phyloP scores from a whole-genome alignment of 1,140 invertebrate genomes.

The Formica selysi region DNA sequence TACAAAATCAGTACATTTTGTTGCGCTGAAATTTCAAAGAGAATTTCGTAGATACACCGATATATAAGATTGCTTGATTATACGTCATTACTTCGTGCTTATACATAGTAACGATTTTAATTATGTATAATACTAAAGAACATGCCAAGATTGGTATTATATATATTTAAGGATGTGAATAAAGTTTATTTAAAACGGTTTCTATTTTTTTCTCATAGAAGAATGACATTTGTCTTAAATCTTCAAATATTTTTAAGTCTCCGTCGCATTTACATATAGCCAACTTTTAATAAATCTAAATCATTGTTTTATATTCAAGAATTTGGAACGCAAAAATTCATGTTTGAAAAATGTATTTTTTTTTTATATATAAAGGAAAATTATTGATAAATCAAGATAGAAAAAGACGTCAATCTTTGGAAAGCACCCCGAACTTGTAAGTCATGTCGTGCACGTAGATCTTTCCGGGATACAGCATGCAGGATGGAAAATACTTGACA shows the following conservation, averaged over 20 bases:
- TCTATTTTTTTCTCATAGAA: background rate
- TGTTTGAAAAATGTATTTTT: background rate
- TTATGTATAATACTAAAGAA: constrained; percentile 43
- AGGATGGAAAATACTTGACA: constrained; percentile 84
- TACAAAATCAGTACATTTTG: constrained; percentile 28
- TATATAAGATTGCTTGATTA: constrained; percentile 9
- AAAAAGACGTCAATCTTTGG: constrained; percentile 29
- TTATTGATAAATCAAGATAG: background rate
- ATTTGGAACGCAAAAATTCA: background rate
- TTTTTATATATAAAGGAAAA: background rate
- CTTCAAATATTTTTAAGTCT: background rate
- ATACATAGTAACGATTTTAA: constrained; percentile 37
- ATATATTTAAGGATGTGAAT: constrained; percentile 62
- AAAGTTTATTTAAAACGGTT: constrained; percentile 55
- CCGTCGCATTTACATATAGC: no score
- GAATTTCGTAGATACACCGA: constrained; percentile 29
- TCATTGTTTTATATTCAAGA: background rate
- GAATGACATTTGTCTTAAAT: background rate
- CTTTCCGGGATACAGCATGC: constrained; percentile 86
- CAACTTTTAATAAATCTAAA: no score
- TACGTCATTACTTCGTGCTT: constrained; percentile 21
- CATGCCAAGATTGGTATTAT: constrained; percentile 22
- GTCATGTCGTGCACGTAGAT: constrained; percentile 86
- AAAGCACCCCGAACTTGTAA: constrained; percentile 84
- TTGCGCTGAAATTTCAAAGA: constrained; percentile 40